A percentile compares a stretch with the other conserved stretches of the same genome.
Conservation (phyloP, 2,797 vertebrate species). For the Alca torda region DNA sequence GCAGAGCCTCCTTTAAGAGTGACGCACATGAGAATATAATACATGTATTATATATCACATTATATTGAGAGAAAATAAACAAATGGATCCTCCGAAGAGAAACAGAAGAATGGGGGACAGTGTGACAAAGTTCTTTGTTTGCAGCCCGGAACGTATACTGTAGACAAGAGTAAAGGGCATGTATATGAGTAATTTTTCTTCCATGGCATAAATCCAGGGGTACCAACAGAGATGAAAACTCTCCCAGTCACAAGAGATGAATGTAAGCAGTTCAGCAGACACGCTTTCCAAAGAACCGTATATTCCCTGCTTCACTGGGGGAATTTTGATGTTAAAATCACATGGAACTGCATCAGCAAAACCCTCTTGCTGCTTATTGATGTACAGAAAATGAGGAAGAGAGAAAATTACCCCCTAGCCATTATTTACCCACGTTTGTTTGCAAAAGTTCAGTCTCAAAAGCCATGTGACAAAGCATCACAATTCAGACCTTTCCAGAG, state of each 20-base stretch:
- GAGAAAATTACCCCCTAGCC: neutral
- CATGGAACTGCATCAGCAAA: neutral
- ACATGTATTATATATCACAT: too few relatives aligned
- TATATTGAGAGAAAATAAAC: neutral
- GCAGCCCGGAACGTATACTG: neutral
- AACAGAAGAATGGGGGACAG: accelerated
- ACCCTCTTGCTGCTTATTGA: neutral
- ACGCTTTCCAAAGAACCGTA: neutral
- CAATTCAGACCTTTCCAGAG: neutral
- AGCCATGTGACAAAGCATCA: neutral
- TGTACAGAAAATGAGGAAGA: neutral
- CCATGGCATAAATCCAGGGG: neutral
- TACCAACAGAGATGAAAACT: neutral
- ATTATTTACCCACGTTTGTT: neutral
- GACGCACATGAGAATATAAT: neutral
- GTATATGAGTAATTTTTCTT: neutral
- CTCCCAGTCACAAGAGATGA: neutral
- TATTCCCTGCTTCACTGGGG: neutral
- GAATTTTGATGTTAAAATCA: neutral
- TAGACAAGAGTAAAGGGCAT: neutral
- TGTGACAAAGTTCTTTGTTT: neutral
- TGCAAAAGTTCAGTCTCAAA: neutral
- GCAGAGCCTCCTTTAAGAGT: neutral
- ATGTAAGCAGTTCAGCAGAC: neutral
- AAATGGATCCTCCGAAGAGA: neutral